Conservation (phyloP, 1,140 invertebrate species). For the Musca vetustissima region DNA sequence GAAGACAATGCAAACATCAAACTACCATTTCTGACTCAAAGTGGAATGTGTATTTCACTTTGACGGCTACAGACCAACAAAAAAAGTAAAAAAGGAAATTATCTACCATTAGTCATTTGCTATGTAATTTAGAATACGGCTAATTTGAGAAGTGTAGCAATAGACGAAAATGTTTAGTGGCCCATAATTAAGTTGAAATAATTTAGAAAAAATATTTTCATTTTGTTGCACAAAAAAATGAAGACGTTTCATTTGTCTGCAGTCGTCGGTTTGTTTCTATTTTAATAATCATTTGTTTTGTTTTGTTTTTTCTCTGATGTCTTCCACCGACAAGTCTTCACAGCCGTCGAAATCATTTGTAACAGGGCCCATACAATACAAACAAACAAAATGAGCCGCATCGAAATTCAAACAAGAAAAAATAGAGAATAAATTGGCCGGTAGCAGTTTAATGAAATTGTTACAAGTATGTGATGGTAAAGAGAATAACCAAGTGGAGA, state of each 20-base stretch:
- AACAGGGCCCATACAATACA: conserved; percentile 15
- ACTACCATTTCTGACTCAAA: too few species aligned
- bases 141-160: conserved; percentile 18
- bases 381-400: background rate
- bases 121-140: conserved; percentile 1
- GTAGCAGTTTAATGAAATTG: conserved; percentile 7
- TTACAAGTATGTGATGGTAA: conserved; percentile 1
- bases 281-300: background rate
- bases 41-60: background rate
- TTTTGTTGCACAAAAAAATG: background rate
- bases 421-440: background rate
- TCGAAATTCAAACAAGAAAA: background rate
- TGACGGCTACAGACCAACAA: background rate
- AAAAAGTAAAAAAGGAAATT: conserved; percentile 18
- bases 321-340: too few species aligned
- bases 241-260: background rate
- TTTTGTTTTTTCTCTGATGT: too few species aligned
- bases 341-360: conserved; percentile 9
- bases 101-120: conserved; percentile 26
- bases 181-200: conserved; percentile 22
- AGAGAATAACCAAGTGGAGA: background rate
- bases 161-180: background rate
- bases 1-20: too few species aligned
- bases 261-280: background rate
- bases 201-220: conserved; percentile 16